Conservation (phyloP, 2,888 invertebrate species). For the Drosophila prostipennis region DNA sequence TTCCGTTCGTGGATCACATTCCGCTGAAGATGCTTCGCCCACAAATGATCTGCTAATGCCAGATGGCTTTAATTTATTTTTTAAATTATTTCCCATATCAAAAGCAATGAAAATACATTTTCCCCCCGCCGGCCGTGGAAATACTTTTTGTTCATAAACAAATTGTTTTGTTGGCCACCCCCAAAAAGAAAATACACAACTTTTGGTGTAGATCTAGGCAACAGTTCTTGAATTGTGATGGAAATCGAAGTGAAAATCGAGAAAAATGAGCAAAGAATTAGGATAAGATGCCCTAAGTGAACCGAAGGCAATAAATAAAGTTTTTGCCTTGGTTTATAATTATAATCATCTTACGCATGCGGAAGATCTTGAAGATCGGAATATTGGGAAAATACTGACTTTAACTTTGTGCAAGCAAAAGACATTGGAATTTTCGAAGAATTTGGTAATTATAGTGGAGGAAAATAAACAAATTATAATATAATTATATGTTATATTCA, state of each 20-base stretch:
- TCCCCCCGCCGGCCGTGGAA: background rate
- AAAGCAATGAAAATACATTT: conserved; percentile 66
- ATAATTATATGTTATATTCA: too few relatives aligned
- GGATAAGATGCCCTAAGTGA: conserved; percentile 23
- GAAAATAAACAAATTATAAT: background rate
- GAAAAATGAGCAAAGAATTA: conserved; percentile 14
- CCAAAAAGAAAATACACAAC: conserved; percentile 31
- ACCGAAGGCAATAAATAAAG: conserved; percentile 42
- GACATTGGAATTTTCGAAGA: background rate
- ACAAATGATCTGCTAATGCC: conserved; percentile 66
- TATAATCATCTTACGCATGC: conserved; percentile 21
- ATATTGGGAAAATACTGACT: conserved; percentile 7
- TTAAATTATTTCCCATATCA: conserved; percentile 77
- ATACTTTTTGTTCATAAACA: conserved; percentile 35
- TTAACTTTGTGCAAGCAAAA: conserved; percentile 25
- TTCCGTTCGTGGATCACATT: conserved; percentile 20
- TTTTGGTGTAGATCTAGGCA: conserved; percentile 8
- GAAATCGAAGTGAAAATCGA: conserved; percentile 35
- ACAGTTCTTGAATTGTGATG: conserved; percentile 27
- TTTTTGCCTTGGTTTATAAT: conserved; percentile 43
- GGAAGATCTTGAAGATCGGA: too few relatives aligned
- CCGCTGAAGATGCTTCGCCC: conserved; percentile 2
- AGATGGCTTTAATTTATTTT: conserved; percentile 80
- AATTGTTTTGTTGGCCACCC: conserved; percentile 25
- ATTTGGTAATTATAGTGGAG: background rate